Evolutionary conservation across 2,797 vertebrate genomes (phyloP).

Genomic region (Poecile montanus): DNA sequence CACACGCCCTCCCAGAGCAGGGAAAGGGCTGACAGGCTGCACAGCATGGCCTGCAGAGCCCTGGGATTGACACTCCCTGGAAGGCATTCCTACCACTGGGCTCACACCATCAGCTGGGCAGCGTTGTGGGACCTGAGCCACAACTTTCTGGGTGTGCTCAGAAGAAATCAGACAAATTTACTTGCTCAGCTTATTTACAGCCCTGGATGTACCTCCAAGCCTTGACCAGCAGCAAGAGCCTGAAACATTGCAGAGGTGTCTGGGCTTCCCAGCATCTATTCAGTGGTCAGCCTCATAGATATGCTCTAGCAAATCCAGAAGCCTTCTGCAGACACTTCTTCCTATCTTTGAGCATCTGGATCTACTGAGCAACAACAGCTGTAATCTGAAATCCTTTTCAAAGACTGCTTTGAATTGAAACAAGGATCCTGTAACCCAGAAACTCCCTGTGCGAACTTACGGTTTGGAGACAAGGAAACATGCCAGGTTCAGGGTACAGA

Average conservation of each 20-base stretch:
- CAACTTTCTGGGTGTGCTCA: neutral
- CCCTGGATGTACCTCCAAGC: neutral
- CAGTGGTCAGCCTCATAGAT: neutral
- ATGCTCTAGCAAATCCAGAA: neutral
- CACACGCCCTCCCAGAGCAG: neutral
- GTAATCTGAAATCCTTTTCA: neutral
- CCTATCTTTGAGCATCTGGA: neutral
- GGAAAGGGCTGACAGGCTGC: neutral
- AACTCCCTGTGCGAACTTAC: neutral
- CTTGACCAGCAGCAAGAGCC: neutral
- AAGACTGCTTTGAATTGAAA: neutral
- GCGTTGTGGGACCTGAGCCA: rapidly evolving
- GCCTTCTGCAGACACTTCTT: neutral
- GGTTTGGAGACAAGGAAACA: rapidly evolving
- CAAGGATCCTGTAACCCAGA: neutral
- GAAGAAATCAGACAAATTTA: neutral
- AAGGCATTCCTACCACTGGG: neutral
- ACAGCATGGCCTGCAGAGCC: neutral
- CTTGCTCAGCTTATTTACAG: neutral
- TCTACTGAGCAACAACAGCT: neutral
- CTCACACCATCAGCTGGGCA: neutral
- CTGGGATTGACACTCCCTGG: rapidly evolving
- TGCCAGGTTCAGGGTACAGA: neutral
- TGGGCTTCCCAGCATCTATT: neutral
- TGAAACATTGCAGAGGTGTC: neutral